Evolutionary conservation across 2,888 invertebrate genomes (phyloP).

Genomic region (Netelia virgata): DNA sequence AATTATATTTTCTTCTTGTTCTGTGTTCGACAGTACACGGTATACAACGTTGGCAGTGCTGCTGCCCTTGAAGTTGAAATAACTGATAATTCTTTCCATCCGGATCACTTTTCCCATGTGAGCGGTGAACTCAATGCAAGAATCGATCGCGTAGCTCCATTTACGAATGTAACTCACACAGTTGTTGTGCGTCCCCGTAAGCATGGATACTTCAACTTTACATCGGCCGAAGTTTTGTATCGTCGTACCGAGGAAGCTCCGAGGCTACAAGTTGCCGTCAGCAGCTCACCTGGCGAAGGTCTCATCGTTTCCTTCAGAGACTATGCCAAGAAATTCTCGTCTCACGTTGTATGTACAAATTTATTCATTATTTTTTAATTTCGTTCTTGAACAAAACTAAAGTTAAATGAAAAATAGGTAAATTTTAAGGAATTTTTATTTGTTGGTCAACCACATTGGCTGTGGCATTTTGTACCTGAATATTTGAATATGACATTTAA

Average conservation of each 20-base stretch:
- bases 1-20: constrained; percentile 9
- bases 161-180: constrained; percentile 97
- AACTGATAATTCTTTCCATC: constrained; percentile 96
- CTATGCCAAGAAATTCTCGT: constrained; percentile 98
- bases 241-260: constrained; percentile 93
- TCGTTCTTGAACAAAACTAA: not conserved
- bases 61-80: constrained; percentile 96
- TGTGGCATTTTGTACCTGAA: no score
- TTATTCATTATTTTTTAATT: not conserved
- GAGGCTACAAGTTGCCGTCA: constrained; percentile 87
- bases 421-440: no score
- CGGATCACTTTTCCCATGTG: constrained; percentile 95
- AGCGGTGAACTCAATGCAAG: constrained; percentile 93
- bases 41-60: constrained; percentile 96
- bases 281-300: constrained; percentile 98
- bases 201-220: constrained; percentile 98
- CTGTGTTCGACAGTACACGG: constrained; percentile 88
- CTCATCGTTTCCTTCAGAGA: constrained; percentile 96
- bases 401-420: not conserved
- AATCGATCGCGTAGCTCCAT: constrained; percentile 96
- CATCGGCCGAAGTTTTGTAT: constrained; percentile 97
- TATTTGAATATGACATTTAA: no score
- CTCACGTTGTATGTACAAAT: constrained; percentile 91
- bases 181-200: constrained; percentile 95
- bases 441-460: no score